phyloP scores from a whole-genome alignment of 1,140 invertebrate species.

The Cataglyphis hispanica region DNA sequence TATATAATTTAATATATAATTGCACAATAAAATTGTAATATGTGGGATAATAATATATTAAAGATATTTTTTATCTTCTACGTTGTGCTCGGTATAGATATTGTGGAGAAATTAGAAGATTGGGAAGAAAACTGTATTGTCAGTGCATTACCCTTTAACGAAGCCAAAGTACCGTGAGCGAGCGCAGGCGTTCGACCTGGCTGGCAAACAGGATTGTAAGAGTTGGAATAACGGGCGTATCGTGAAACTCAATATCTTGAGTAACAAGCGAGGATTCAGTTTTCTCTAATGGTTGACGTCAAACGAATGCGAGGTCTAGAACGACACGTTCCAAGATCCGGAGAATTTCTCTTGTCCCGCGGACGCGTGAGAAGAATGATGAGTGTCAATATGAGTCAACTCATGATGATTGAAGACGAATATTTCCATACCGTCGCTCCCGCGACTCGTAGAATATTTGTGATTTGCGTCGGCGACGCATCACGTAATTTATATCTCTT shows the following conservation, averaged over 20 bases:
- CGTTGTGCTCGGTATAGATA: not conserved
- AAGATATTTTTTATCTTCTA: not conserved
- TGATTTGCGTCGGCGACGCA: not conserved
- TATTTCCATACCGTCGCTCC: not conserved
- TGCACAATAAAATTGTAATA: not conserved
- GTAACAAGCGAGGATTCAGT: constrained; percentile 70
- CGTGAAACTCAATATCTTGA: constrained; percentile 72
- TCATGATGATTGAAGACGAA: not conserved
- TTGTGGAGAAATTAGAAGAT: constrained; percentile 56
- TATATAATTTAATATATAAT: no score
- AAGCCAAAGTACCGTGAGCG: constrained; percentile 59
- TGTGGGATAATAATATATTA: not conserved
- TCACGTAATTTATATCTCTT: constrained; percentile 18
- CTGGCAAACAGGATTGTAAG: constrained; percentile 63
- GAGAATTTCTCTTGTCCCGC: constrained; percentile 52
- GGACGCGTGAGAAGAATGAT: constrained; percentile 43
- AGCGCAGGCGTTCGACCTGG: constrained; percentile 44
- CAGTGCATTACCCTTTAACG: constrained; percentile 59
- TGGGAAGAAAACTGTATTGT: constrained; percentile 33
- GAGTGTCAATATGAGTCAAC: constrained; percentile 40
- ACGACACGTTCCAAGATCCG: constrained; percentile 55
- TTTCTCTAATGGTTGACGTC: constrained; percentile 55
- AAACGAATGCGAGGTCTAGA: constrained; percentile 17
- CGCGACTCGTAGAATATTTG: not conserved
- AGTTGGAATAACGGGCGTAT: constrained; percentile 69